Evolutionary conservation across 1,140 invertebrate genomes (phyloP), one percentile per base, ranked within the genome.

Genomic region (Hesperophylax magnus): DNA sequence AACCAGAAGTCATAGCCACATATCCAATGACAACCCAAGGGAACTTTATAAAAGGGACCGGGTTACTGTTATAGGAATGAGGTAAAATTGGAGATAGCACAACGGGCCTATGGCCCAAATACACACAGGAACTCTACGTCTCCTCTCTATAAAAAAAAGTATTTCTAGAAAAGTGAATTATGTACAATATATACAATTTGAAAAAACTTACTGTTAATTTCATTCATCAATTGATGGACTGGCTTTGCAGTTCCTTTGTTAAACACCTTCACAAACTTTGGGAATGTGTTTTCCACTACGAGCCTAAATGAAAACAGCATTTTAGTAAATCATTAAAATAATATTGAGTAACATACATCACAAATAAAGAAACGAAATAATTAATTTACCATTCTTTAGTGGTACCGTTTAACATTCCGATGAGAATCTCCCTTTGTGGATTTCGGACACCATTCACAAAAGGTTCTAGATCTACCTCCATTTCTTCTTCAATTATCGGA

Each of bases 191-290:
- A 47, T 5, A 22, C 39, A 72, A 58, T 58, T 18, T 14, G 11
- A 47, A 47, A 1, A 14, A 47, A 47, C 82, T 67, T 81, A 85
- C 85, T 85, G 82, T 85, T 39, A 27, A 84, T 77, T 1, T 84
- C 81, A 17, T 85, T 84, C 90, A 93, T 93, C 8, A 96, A 87
- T 69, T 94, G 93, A 34, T 89, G 89, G 0, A 95, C 92, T 2
- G 93, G 90, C 69, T 91, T 91, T 0, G 93, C 91, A 18, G 92
- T 93, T 0, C 93, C 95, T 83, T 93, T 93, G 84, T 94, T 95
- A 5, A 95, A 95, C 2, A 97, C 94, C 89, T 97, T 97, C 0
- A 98, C 86, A 86, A 97, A 98, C 86, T 97, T 97, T 0, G 97
- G 97, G 85, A 98, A 94, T 60, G 94, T 81, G 18, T 85, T 81